A percentile compares a stretch with the other conserved stretches of the same genome.
Evolutionary conservation across 37 sponge, comb jelly and placozoan species (phyloP).

Genomic region (Agelas oroides): DNA sequence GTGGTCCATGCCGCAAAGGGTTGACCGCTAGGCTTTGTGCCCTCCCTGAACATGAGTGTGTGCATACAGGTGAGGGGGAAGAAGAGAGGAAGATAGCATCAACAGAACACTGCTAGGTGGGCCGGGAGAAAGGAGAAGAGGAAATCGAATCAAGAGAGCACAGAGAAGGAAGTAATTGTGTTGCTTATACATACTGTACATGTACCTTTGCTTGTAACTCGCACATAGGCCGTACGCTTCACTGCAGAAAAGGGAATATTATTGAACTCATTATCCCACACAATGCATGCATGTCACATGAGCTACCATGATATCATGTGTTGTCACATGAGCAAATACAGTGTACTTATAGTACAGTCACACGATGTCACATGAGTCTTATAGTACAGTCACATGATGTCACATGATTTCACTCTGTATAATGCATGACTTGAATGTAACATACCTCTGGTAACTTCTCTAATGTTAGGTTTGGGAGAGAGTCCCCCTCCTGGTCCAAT

Average conservation of each 20-base stretch:
- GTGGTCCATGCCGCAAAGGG: background rate
- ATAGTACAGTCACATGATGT: no score
- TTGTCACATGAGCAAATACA: no score
- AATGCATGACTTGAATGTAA: background rate
- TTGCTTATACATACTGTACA: background rate
- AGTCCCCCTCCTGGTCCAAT: background rate
- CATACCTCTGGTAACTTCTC: background rate
- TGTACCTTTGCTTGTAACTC: conserved; percentile 22
- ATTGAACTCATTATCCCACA: background rate
- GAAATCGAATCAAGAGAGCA: no score
- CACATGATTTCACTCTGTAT: no score
- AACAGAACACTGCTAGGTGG: no score
- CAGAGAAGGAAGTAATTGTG: no score
- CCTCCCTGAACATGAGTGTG: background rate
- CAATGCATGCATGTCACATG: no score
- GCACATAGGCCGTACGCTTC: background rate
- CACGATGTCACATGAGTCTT: no score
- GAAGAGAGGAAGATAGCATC: no score
- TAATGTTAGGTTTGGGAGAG: background rate
- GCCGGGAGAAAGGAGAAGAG: background rate
- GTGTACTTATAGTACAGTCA: no score
- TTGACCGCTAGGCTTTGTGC: background rate
- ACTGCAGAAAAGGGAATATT: background rate
- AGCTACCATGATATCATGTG: no score
- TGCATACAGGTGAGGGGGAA: no score